Base-by-base conservation (phyloP, 2,888 invertebrate genomes). In the Drosophila birchii region DNA sequence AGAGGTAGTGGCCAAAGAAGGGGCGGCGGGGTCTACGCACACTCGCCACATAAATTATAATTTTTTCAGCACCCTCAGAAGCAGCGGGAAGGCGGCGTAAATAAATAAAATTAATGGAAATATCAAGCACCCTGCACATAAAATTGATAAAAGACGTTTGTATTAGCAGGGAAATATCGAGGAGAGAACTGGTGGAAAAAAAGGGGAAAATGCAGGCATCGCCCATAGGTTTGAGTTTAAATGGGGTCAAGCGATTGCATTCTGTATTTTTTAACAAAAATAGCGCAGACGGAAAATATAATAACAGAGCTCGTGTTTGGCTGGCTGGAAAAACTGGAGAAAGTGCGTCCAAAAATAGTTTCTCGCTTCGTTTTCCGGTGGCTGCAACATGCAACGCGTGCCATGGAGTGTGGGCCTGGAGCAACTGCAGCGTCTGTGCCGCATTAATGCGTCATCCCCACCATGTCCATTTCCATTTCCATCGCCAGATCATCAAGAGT, bases 221-320 rank as follows among this genome's bases (percentile, higher is more conserved):
- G 60, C 63, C 68, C 68, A 71, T 68, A 47, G 58, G 58, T 55
- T 59, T 58, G 73, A 75, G 88, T 88, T 86, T 85, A 85, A 85
- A 88, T 86, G 89, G 88, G 84, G 84, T 89, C 84, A 89, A 88
- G 83, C 84, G 84, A 76, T 88, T 89, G 83, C 88, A 82, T 85
- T 83, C 72, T 23, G 34, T 39, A 18, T 56, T 18, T 39, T 75
- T 80, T 49, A 74, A 81, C 87, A 34, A 85, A 84, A 89, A 87
- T 84, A 84, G 83, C 79, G 57, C 88, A 86, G 81, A 82, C 83
- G 51, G 34, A 68, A 80, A 80, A 83, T 80, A 80, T 76, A 81
- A 78, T 84, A 84, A 88, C 73, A 69, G 55, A 68, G 49, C 56
- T 54, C n/a, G n/a, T n/a, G n/a, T n/a, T n/a, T n/a, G n/a, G 41